These are phyloP conservation scores for Scolopax rusticola DNA, from an alignment of 2,797 vertebrate species.

Conservation along the genomic window DNA sequence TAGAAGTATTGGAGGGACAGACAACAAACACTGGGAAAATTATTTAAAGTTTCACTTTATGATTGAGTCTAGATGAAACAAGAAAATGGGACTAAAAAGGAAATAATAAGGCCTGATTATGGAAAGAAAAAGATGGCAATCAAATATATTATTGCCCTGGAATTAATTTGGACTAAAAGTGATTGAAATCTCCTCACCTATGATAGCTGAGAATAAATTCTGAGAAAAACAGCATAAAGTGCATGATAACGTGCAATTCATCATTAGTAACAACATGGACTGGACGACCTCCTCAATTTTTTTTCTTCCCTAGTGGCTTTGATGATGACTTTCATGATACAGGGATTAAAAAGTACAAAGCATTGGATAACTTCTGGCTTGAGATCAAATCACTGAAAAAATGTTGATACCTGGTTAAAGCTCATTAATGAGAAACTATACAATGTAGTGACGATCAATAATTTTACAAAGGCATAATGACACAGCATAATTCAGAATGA, in stretches of 20 bases:
- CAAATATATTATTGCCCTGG: neutral
- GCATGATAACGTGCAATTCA: neutral
- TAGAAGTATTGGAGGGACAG: neutral
- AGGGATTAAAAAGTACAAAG: neutral
- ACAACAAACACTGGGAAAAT: neutral
- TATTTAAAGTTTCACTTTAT: neutral
- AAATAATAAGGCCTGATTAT: neutral
- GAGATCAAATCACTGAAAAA: neutral
- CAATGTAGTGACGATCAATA: neutral
- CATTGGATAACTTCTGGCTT: neutral
- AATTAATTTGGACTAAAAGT: neutral
- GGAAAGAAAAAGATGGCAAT: rapidly evolving
- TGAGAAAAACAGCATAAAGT: neutral
- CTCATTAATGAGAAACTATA: neutral
- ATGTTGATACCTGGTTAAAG: neutral
- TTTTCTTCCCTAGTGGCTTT: neutral
- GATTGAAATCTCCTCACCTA: neutral
- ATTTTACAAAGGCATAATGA: neutral
- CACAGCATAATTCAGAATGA: neutral
- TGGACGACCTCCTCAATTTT: neutral
- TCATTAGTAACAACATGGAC: neutral
- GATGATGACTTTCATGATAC: neutral
- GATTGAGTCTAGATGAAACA: neutral
- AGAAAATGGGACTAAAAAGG: neutral
- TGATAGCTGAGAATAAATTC: neutral